Base-by-base conservation (phyloP, 2,888 invertebrate species). In the Caenorhabditis zanzibari region DNA sequence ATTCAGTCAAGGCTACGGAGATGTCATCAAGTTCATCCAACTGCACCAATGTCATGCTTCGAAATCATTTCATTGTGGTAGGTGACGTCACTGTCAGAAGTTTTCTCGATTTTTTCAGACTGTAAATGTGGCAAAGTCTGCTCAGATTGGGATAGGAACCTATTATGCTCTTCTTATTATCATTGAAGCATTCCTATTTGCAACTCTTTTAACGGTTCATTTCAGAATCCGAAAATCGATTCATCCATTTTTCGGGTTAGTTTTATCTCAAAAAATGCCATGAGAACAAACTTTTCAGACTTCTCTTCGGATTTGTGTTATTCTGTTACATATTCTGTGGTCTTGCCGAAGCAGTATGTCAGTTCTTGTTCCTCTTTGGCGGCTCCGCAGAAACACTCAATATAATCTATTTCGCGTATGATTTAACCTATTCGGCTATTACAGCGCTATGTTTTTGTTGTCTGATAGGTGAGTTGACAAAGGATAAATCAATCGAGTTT, bases 201-300 rank as follows among this genome's bases (percentile, higher is more conserved):
- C 28, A 1, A n/a, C 66, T 28, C 16, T 81, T 0, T 19, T 81
- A 2, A 26, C 9, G 14, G 41, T 81, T 47, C 81, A 81, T 16
- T 41, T 61, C 24, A 66, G 54, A 35, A 73, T 74, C 52, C 58
- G 81, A 0, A 61, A 61, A 41, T 59, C 32, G 9, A 49, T 61
- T 12, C 81, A 81, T 63, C 81, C 81, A 19, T 81, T 81, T 26
- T 81, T 81, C 28, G 56, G 74, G 52, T 76, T 12, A 22, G 44
- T 59, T 59, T 1, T 19, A 12, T 10, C 4, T 58, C 24, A n/a
- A 22, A 24, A 32, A 41, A 54, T 28, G 9, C 28, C 22, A n/a
- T 52, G 52, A 10, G 38, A 63, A 44, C 14, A n/a, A 28, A 10
- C 35, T 14, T 74, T 66, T 59, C 61, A 64, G 68, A n/a, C 49